A percentile compares a stretch with the other conserved stretches of the same genome.
These are phyloP conservation scores for Drosophila hamatofila DNA, from an alignment of 2,888 invertebrate genomes.

Conservation along the genomic window DNA sequence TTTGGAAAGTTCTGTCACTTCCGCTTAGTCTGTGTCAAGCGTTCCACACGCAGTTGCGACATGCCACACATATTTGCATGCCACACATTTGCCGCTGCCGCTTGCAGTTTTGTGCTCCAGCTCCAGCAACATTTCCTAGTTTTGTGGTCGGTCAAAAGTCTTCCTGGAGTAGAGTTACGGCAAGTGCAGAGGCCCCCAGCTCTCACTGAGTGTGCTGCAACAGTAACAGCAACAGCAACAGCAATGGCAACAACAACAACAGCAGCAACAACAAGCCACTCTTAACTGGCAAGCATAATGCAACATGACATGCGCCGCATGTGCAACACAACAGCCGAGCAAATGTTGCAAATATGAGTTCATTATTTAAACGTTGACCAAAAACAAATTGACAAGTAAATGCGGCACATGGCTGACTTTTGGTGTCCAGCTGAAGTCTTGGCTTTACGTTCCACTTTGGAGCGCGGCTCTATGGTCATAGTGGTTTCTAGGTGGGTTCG, in stretches of 20 bases:
- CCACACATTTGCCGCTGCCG: constrained; percentile 6
- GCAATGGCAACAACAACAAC: constrained; percentile 11
- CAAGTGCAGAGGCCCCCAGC: constrained; percentile 66
- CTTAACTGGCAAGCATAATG: constrained; percentile 66
- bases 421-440: constrained; percentile 35
- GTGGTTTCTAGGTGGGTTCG: constrained; percentile 71
- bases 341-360: constrained; percentile 82
- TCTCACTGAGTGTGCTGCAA: constrained; percentile 34
- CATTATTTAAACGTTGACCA: constrained; percentile 83
- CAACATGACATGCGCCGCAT: constrained; percentile 82
- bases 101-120: constrained; percentile 1
- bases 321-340: constrained; percentile 70
- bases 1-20: constrained; percentile 25
- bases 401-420: constrained; percentile 72
- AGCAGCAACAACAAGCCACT: constrained; percentile 20
- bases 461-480: constrained; percentile 42
- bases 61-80: constrained; percentile 23
- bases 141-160: constrained; percentile 79
- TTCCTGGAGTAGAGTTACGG: constrained; percentile 80
- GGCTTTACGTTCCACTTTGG: constrained; percentile 7
- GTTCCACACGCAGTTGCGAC: constrained; percentile 15
- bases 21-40: constrained; percentile 27
- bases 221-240: constrained; percentile 14
- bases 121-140: constrained; percentile 73
- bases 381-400: constrained; percentile 83